Conservation (phyloP, 2,113 vertebrate species). For the Callorhinus ursinus region DNA sequence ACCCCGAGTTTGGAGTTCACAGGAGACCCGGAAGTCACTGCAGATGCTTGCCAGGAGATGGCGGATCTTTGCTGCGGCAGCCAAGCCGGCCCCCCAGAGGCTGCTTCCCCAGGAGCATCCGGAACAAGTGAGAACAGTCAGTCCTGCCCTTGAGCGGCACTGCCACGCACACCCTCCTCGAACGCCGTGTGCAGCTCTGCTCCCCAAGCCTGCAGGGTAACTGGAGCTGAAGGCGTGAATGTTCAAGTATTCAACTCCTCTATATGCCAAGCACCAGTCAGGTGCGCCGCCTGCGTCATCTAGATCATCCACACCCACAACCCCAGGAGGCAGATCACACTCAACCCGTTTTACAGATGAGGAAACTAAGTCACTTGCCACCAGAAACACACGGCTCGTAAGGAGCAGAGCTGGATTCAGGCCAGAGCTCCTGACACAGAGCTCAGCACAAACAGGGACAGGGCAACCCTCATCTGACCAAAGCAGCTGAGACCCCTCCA, state of each 20-base stretch:
- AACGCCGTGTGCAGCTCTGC: too few relatives aligned
- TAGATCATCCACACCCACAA: background rate
- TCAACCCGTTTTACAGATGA: background rate
- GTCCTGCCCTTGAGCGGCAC: background rate
- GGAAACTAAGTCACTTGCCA: background rate
- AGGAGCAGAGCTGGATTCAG: background rate
- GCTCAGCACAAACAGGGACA: background rate
- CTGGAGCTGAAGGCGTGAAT: background rate
- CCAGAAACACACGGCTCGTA: background rate
- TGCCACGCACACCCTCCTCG: too few relatives aligned
- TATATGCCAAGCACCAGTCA: background rate
- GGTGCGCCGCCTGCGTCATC: rapidly evolving
- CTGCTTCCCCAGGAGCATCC: background rate
- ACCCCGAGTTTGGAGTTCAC: background rate
- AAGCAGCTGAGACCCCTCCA: background rate
- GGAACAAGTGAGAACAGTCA: background rate
- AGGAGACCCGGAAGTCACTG: background rate
- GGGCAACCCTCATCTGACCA: background rate
- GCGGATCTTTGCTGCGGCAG: background rate
- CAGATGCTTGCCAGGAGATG: background rate
- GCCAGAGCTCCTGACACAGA: background rate
- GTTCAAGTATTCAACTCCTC: background rate
- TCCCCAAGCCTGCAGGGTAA: background rate
- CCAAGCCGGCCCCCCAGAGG: background rate
- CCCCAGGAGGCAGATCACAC: background rate